phyloP scores from a whole-genome alignment of 2,113 vertebrate species.

The Tretioscincus oriximinensis region DNA sequence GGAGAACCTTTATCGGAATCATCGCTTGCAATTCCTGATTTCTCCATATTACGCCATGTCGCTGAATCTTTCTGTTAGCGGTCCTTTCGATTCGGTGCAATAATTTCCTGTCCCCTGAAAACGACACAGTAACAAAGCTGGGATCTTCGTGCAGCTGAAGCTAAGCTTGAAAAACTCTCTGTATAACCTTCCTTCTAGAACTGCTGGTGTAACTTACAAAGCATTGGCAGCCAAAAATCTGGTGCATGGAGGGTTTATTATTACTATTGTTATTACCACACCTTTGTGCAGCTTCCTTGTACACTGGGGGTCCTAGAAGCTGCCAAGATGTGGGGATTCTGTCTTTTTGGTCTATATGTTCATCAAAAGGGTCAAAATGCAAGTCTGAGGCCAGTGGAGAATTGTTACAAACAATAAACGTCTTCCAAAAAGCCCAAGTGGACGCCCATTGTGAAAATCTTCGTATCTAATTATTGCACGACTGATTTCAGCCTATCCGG shows the following conservation, averaged over 20 bases:
- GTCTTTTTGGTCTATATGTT: background rate
- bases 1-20: no score
- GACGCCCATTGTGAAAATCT: no score
- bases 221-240: background rate
- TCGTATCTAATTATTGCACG: no score
- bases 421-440: no score
- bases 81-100: no score
- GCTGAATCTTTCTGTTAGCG: no score
- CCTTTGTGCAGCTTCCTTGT: background rate
- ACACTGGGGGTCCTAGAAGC: background rate
- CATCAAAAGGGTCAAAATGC: background rate
- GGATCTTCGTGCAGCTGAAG: background rate
- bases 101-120: no score
- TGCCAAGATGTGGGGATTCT: background rate
- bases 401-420: no score
- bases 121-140: no score
- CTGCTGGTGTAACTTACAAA: background rate
- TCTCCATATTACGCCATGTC: no score
- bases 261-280: background rate
- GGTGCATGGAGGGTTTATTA: background rate
- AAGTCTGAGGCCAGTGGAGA: background rate
- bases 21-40: no score
- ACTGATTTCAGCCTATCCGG: no score
- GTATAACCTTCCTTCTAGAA: background rate
- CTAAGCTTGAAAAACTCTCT: background rate